phyloP scores from a whole-genome alignment of 2,797 vertebrate species.

The Brachyrhaphis roseni region DNA sequence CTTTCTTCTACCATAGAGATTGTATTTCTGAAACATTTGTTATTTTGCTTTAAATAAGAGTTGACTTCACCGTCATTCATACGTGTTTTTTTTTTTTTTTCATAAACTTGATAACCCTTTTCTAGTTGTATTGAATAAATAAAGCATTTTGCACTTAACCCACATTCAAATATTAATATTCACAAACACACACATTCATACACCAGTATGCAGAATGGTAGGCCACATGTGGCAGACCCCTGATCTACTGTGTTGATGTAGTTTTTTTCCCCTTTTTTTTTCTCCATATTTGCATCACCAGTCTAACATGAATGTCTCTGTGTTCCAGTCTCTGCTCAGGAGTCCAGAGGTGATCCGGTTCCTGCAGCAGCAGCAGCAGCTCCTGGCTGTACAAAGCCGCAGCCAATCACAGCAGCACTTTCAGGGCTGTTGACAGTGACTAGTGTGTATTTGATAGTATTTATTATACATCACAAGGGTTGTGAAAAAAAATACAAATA shows the following conservation, averaged over 20 bases:
- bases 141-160: too few relatives aligned
- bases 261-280: not conserved
- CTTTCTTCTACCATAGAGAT: not conserved
- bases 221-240: not conserved
- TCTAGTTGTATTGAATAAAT: too few relatives aligned
- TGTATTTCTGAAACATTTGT: not conserved
- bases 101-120: too few relatives aligned
- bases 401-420: constrained; percentile 88
- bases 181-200: too few relatives aligned
- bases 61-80: too few relatives aligned
- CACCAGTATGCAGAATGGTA: not conserved
- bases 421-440: constrained; percentile 76
- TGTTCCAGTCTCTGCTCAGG: constrained; percentile 89
- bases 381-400: constrained; percentile 89
- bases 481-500: not conserved
- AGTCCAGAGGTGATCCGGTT: constrained; percentile 97
- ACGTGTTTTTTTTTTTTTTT: too few relatives aligned
- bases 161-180: too few relatives aligned
- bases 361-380: constrained; percentile 93
- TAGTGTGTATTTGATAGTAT: not conserved
- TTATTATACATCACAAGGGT: not conserved
- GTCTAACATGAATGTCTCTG: constrained; percentile 15
- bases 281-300: not conserved
- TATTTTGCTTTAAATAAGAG: too few relatives aligned
- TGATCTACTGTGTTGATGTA: not conserved